Percentiles rank a stretch among this genome's conserved stretches.
These are phyloP conservation scores for Beroe forskalii DNA, from an alignment of 37 sponge, comb jelly and placozoan genomes.

Conservation along the genomic window DNA sequence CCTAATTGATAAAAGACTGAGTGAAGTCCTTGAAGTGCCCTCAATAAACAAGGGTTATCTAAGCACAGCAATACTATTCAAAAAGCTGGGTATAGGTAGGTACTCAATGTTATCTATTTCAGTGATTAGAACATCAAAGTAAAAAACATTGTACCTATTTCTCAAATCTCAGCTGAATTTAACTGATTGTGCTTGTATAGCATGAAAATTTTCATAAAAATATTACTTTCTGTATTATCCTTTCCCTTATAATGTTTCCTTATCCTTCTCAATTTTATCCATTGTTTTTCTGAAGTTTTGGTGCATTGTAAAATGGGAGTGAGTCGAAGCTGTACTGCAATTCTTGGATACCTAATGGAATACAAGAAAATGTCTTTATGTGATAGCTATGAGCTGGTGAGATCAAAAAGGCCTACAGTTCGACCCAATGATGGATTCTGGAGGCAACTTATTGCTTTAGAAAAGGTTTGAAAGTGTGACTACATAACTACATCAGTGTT, in stretches of 20 bases:
- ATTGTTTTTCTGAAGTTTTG: constrained; percentile 38
- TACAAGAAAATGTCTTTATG: constrained; percentile 70
- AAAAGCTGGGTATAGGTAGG: too few species aligned
- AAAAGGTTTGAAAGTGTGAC: constrained; percentile 38
- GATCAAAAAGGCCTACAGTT: constrained; percentile 65
- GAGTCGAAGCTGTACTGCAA: constrained; percentile 69
- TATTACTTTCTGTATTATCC: neutral
- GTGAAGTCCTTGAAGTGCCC: too few species aligned
- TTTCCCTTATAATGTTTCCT: neutral
- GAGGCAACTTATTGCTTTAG: constrained; percentile 67
- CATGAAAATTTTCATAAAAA: neutral
- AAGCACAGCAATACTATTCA: too few species aligned
- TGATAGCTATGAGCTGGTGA: constrained; percentile 67
- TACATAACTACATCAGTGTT: too few species aligned
- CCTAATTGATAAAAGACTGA: too few species aligned
- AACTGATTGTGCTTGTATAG: too few species aligned
- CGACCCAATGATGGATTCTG: constrained; percentile 78
- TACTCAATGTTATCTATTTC: too few species aligned
- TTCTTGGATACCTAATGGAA: constrained; percentile 76
- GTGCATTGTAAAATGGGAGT: constrained; percentile 78
- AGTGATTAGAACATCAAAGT: too few species aligned
- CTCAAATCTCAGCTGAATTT: too few species aligned
- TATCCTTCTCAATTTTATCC: neutral
- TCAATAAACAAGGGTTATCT: too few species aligned
- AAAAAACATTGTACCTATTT: too few species aligned